Conservation (phyloP, 2,113 vertebrate species). For the Brachionichthys hirsutus region DNA sequence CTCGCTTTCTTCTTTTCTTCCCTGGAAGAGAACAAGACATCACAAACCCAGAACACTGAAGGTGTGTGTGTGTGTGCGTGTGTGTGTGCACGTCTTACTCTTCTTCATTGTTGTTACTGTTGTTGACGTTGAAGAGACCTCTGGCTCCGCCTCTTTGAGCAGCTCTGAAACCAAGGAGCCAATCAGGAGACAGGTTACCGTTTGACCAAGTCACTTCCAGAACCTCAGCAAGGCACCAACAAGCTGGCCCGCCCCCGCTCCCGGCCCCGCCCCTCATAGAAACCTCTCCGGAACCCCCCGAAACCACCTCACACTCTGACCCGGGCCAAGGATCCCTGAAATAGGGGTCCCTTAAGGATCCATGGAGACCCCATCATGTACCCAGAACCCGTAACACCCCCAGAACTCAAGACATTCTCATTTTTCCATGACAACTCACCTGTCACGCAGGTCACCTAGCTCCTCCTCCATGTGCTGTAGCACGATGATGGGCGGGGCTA, state of each 20-base stretch:
- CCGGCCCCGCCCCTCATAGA: too few relatives aligned
- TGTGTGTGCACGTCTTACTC: conserved; percentile 64
- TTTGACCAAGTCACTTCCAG: neutral
- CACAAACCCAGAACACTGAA: too few relatives aligned
- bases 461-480: conserved; percentile 49
- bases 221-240: too few relatives aligned
- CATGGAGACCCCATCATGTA: too few relatives aligned
- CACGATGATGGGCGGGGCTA: conserved; percentile 30
- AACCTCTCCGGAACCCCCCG: too few relatives aligned
- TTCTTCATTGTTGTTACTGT: conserved; percentile 91
- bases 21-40: conserved; percentile 38
- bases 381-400: too few relatives aligned
- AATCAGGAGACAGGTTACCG: neutral
- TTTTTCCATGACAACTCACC: conserved; percentile 39
- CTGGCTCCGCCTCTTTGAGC: conserved; percentile 49
- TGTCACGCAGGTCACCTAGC: conserved; percentile 5
- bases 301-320: too few relatives aligned
- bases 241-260: too few relatives aligned
- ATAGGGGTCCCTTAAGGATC: too few relatives aligned
- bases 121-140: conserved; percentile 83
- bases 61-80: neutral
- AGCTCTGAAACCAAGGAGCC: conserved; percentile 16
- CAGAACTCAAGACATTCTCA: too few relatives aligned
- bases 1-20: conserved; percentile 64
- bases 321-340: too few relatives aligned